Evolutionary conservation across 2,888 invertebrate species (phyloP).

Genomic region (Sinhomidia bicolor): DNA sequence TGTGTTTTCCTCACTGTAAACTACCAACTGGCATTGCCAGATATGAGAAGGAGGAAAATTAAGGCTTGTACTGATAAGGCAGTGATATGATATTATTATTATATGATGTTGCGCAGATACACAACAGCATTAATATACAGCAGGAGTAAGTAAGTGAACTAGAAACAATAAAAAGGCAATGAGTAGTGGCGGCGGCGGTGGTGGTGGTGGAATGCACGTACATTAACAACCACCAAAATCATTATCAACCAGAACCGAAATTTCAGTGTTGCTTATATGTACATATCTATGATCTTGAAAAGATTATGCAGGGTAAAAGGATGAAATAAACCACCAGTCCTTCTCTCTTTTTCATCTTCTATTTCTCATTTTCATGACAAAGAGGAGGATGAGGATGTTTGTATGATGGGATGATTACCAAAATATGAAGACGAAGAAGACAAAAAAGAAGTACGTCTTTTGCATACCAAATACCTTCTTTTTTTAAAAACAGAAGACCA

Average conservation of each 20-base stretch:
- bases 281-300: background rate
- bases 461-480: constrained; percentile 55
- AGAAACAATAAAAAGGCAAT: constrained; percentile 2
- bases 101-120: background rate
- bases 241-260: constrained; percentile 1
- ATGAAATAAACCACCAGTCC: constrained; percentile 7
- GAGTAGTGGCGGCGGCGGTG: background rate
- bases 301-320: constrained; percentile 3
- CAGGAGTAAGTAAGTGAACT: background rate
- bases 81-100: constrained; percentile 9
- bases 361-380: constrained; percentile 16
- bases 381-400: constrained; percentile 44
- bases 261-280: background rate
- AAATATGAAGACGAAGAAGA: constrained; percentile 39
- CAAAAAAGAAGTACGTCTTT: constrained; percentile 53
- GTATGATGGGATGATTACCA: constrained; percentile 34
- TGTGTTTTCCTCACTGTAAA: background rate
- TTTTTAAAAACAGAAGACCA: background rate
- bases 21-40: background rate
- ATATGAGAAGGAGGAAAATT: background rate
- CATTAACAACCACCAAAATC: constrained; percentile 28
- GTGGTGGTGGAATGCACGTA: constrained; percentile 23
- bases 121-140: background rate
- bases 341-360: background rate
- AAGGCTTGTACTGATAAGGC: constrained; percentile 7